phyloP scores from a whole-genome alignment of 2,113 vertebrate species.

The Oxyura jamaicensis region DNA sequence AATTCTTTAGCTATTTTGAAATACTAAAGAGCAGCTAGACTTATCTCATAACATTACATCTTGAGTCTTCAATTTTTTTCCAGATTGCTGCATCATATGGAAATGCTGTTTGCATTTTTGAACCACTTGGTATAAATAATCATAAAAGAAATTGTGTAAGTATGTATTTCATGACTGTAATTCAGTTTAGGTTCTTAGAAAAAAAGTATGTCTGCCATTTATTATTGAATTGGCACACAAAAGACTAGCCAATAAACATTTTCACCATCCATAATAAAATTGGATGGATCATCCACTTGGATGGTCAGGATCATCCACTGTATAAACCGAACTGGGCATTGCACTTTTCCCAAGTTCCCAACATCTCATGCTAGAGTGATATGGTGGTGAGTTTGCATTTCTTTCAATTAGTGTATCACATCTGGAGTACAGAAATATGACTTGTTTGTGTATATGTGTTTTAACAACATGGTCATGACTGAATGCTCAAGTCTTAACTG shows the following conservation, averaged over 20 bases:
- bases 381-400: not conserved
- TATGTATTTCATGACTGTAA: conserved; percentile 31
- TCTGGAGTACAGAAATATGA: not conserved
- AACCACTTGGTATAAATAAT: conserved; percentile 90
- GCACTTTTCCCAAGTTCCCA: not conserved
- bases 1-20: not conserved
- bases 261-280: not conserved
- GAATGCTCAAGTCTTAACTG: not conserved
- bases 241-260: not conserved
- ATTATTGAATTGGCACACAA: not conserved
- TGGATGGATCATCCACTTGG: not conserved
- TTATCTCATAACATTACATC: not conserved
- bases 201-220: not conserved
- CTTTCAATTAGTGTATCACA: not conserved
- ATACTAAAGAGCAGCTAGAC: not conserved
- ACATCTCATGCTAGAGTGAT: not conserved
- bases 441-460: fast-evolving
- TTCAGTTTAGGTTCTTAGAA: not conserved
- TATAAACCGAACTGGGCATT: not conserved
- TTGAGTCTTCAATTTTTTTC: conserved; percentile 61
- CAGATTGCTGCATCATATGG: conserved; percentile 98
- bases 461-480: not conserved
- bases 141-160: conserved; percentile 97
- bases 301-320: not conserved
- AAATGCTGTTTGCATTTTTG: conserved; percentile 98